phyloP scores from a whole-genome alignment of 1,140 invertebrate genomes.

The Drosophila tani region DNA sequence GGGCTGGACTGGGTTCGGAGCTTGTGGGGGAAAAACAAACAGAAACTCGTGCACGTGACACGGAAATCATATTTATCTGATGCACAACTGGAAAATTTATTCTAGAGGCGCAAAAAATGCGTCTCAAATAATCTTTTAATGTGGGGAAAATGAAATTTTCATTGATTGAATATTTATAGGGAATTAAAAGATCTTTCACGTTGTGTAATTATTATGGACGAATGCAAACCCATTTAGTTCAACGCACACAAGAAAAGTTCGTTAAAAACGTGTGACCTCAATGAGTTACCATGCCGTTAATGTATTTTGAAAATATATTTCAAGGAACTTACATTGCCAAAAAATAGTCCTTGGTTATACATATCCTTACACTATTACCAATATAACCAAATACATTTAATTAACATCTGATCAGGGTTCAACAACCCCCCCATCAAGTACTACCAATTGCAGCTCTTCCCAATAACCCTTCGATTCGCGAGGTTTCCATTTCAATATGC shows the following conservation, averaged over 20 bases:
- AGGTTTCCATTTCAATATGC: conserved; percentile 27
- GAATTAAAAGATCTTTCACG: conserved; percentile 10
- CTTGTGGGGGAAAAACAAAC: conserved; percentile 29
- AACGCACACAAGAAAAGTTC: background rate
- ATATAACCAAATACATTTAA: background rate
- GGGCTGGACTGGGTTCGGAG: background rate
- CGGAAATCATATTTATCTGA: conserved; percentile 49
- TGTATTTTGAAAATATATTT: background rate
- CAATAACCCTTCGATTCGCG: background rate
- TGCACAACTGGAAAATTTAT: conserved; percentile 35
- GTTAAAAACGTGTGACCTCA: background rate
- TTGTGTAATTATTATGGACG: conserved; percentile 6
- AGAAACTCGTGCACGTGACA: conserved; percentile 41
- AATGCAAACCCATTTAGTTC: background rate
- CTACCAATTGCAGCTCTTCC: background rate
- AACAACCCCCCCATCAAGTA: background rate
- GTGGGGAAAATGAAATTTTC: conserved; percentile 13
- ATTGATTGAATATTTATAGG: conserved; percentile 30
- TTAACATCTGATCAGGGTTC: too few relatives aligned
- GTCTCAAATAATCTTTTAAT: conserved; percentile 40
- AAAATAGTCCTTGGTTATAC: background rate
- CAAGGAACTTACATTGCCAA: too few relatives aligned
- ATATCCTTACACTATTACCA: background rate
- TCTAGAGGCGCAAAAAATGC: conserved; percentile 18
- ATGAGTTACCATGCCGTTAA: background rate